These are phyloP conservation scores for Pedionomus torquatus DNA, from an alignment of 2,113 vertebrate genomes.

Conservation along the genomic window DNA sequence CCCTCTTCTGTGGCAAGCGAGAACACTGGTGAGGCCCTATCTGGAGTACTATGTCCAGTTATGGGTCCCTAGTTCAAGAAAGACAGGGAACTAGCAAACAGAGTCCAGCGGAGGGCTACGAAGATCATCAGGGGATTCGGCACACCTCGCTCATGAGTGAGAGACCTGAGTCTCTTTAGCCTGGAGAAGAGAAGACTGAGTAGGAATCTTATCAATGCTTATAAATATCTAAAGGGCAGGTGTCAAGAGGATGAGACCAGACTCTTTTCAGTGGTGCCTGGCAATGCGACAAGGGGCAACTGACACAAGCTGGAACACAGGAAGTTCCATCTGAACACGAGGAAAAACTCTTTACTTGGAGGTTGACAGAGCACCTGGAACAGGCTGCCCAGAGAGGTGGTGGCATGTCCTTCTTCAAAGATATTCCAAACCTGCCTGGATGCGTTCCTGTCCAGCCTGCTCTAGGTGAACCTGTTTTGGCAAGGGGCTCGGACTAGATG, in stretches of 20 bases:
- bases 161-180: neutral
- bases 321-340: neutral
- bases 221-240: neutral
- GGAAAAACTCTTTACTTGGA: neutral
- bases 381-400: neutral
- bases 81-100: neutral
- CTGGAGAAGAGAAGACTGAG: neutral
- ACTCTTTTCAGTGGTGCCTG: neutral
- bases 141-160: neutral
- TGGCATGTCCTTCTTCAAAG: neutral
- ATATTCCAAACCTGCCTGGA: neutral
- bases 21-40: neutral
- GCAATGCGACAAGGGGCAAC: neutral
- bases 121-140: neutral
- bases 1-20: rapidly evolving
- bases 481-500: neutral
- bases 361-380: neutral
- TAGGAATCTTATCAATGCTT: neutral
- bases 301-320: neutral
- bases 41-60: neutral
- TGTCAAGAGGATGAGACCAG: neutral
- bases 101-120: neutral
- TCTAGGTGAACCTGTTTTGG: neutral
- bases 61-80: neutral
- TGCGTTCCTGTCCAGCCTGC: neutral